Percentiles rank a stretch among this genome's conserved stretches.
These are phyloP conservation scores for Nasonia giraulti DNA, from an alignment of 1,140 invertebrate species.

Conservation along the genomic window DNA sequence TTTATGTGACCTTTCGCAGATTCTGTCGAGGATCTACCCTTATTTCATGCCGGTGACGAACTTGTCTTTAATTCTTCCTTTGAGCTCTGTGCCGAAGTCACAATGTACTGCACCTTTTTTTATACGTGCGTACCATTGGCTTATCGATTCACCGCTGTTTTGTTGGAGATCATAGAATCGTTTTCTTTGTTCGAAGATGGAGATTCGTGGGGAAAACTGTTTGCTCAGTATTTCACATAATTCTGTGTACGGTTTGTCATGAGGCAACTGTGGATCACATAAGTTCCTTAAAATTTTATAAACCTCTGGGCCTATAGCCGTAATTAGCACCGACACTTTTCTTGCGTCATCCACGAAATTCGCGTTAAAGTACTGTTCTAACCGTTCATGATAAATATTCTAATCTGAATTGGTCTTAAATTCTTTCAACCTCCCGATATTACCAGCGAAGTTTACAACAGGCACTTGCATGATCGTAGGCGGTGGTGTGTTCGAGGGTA, in stretches of 20 bases:
- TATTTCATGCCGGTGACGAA: too few relatives aligned
- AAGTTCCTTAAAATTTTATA: slow-evolving; percentile 54
- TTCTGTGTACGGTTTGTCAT: slow-evolving; percentile 47
- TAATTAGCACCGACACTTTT: slow-evolving; percentile 52
- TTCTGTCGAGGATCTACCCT: background rate
- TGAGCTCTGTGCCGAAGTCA: too few relatives aligned
- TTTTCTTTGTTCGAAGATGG: slow-evolving; percentile 17
- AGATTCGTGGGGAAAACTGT: slow-evolving; percentile 52
- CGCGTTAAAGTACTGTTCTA: slow-evolving; percentile 56
- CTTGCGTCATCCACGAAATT: slow-evolving; percentile 47
- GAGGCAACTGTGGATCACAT: slow-evolving; percentile 52
- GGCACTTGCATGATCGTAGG: too few relatives aligned
- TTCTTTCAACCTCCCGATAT: too few relatives aligned
- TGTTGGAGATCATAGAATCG: slow-evolving; percentile 30
- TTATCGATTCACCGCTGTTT: slow-evolving; percentile 37
- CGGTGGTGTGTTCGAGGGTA: too few relatives aligned
- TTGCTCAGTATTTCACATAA: slow-evolving; percentile 40
- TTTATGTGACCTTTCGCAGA: slow-evolving; percentile 51
- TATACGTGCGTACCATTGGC: slow-evolving; percentile 50
- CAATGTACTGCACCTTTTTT: too few relatives aligned
- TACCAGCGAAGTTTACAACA: too few relatives aligned
- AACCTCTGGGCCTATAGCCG: slow-evolving; percentile 44
- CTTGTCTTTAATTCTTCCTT: too few relatives aligned
- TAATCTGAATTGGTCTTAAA: too few relatives aligned
- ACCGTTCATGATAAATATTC: background rate